A percentile compares a stretch with the other conserved stretches of the same genome.
These are phyloP conservation scores for Hetaerina titia DNA, from an alignment of 2,888 invertebrate genomes.

Conservation along the genomic window DNA sequence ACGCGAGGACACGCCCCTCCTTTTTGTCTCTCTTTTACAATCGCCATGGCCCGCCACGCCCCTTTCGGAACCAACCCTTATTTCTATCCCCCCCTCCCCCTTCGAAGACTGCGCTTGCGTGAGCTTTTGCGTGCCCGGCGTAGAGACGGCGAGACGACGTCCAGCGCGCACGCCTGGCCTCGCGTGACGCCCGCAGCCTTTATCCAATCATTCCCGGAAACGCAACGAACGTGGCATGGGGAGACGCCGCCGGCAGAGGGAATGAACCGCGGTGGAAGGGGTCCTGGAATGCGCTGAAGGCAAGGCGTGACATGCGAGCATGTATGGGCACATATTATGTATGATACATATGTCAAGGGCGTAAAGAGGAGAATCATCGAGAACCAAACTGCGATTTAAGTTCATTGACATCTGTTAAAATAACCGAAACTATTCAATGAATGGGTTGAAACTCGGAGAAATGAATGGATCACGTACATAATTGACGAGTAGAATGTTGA, in stretches of 20 bases:
- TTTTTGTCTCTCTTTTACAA: neutral
- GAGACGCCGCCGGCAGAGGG: neutral
- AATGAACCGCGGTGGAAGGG: neutral
- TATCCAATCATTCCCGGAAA: neutral
- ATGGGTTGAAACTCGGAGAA: neutral
- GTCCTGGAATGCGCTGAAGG: neutral
- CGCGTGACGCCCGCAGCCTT: constrained; percentile 24
- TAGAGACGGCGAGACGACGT: neutral
- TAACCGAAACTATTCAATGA: neutral
- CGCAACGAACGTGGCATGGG: neutral
- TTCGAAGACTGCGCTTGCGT: neutral
- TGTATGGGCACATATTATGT: no score
- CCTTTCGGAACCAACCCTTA: neutral
- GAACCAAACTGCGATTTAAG: neutral
- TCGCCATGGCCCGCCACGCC: neutral
- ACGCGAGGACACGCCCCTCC: neutral
- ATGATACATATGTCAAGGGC: neutral
- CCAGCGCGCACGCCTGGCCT: neutral
- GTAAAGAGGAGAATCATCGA: neutral
- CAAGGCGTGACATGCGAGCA: neutral
- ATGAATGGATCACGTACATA: no score
- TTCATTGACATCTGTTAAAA: no score
- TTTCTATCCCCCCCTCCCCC: neutral
- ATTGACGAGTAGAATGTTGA: no score
- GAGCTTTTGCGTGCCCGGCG: constrained; percentile 8